Conservation (phyloP, 2,888 invertebrate genomes). For the Leptinotarsa haldemani region DNA sequence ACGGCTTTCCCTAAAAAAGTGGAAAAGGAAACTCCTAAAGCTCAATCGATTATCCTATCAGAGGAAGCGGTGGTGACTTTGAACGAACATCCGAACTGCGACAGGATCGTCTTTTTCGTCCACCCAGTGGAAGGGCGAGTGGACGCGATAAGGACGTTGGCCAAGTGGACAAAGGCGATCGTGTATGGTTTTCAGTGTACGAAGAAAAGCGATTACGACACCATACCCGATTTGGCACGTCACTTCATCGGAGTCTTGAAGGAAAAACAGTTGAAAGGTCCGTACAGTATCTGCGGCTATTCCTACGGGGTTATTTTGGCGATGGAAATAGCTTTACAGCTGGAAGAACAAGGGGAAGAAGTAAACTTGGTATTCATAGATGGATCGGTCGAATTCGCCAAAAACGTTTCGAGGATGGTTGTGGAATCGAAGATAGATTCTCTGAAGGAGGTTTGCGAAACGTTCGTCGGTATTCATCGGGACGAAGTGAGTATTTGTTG, state of each 20-base stretch:
- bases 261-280: slow-evolving; percentile 37
- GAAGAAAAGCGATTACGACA: slow-evolving; percentile 32
- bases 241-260: slow-evolving; percentile 35
- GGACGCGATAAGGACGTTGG: slow-evolving; percentile 36
- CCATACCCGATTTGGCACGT: slow-evolving; percentile 33
- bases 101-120: slow-evolving; percentile 41
- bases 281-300: slow-evolving; percentile 46
- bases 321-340: slow-evolving; percentile 42
- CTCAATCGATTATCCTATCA: slow-evolving; percentile 21
- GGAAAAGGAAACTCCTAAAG: neutral
- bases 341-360: slow-evolving; percentile 40
- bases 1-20: neutral
- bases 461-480: slow-evolving; percentile 24
- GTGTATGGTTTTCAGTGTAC: slow-evolving; percentile 46
- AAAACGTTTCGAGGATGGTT: neutral
- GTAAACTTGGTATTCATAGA: slow-evolving; percentile 41
- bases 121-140: slow-evolving; percentile 46
- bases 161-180: slow-evolving; percentile 34
- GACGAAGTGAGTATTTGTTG: slow-evolving; percentile 16
- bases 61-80: slow-evolving; percentile 33
- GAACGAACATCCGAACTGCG: slow-evolving; percentile 19
- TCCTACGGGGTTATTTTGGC: slow-evolving; percentile 44
- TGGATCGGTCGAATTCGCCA: slow-evolving; percentile 40
- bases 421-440: neutral
- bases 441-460: slow-evolving; percentile 24